Conservation (phyloP, 2,797 vertebrate species). For the Nannoperca obscura region DNA sequence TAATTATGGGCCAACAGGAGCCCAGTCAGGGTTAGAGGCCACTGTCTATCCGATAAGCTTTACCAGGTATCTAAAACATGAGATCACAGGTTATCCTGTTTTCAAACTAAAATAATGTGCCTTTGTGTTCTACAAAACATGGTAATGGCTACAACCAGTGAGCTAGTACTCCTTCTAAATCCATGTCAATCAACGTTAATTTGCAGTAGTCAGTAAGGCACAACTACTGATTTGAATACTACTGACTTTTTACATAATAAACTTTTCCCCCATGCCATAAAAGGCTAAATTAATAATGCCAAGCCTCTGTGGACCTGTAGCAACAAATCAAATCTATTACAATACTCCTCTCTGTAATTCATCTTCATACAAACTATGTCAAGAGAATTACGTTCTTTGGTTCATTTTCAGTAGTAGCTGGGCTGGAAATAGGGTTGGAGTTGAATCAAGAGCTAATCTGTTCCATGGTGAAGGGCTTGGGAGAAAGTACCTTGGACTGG, state of each 20-base stretch:
- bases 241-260: slow-evolving; percentile 16
- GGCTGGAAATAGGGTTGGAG: slow-evolving; percentile 10
- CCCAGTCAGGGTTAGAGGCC: slow-evolving; percentile 48
- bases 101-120: slow-evolving; percentile 5
- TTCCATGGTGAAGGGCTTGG: slow-evolving; percentile 13
- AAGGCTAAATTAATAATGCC: slow-evolving; percentile 26
- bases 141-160: neutral
- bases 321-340: slow-evolving; percentile 19
- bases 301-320: slow-evolving; percentile 22
- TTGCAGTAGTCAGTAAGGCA: slow-evolving; percentile 1
- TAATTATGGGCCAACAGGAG: slow-evolving; percentile 68
- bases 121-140: slow-evolving; percentile 19
- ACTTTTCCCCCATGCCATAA: neutral
- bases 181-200: neutral
- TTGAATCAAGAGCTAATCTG: slow-evolving; percentile 8
- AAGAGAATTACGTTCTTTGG: slow-evolving; percentile 6
- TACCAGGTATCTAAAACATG: slow-evolving; percentile 30
- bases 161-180: slow-evolving; percentile 8
- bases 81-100: slow-evolving; percentile 29
- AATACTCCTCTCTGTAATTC: slow-evolving; percentile 3
- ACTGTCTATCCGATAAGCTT: slow-evolving; percentile 32
- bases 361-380: neutral
- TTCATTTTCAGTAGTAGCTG: slow-evolving; percentile 21
- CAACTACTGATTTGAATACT: neutral
- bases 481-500: slow-evolving; percentile 6